Evolutionary conservation across 2,113 vertebrate species (phyloP), one percentile per base, ranked within the genome.

Genomic region (Gavia stellata): DNA sequence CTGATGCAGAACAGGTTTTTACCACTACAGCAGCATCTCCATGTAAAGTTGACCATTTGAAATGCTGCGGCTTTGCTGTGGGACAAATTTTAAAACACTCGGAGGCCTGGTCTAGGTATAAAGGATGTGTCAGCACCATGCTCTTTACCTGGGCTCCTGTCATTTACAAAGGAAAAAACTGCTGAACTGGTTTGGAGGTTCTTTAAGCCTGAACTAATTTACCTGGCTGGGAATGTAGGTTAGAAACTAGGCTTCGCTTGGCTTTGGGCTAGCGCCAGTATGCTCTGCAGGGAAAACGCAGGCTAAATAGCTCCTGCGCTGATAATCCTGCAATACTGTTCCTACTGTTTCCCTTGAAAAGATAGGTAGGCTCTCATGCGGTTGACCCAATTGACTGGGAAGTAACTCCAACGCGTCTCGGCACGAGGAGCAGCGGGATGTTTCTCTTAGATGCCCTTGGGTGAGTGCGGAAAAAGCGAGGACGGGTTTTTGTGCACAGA

Each of bases 201-300:
- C 85, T 95, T 52, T 50, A 91, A 91, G 70, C 88, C 84, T 88
- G 88, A 78, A 81, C 88, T 95, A 77, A 88, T 95, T 93, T 91
- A 95, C 88, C 94, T 88, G 84, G 12, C 80, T 85, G 92, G 80
- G 68, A 93, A 95, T 95, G 80, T 93, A 91, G 94, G 94, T 93
- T 95, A 91, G 91, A 93, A 95, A 93, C 80, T 88, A 91, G 94
- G 94, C 91, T 93, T 93, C 1, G 33, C 73, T 93, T 90, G 87
- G 78, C 91, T 93, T 86, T 95, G 91, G 94, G 94, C 88, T 88
- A 72, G 81, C 2, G 84, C 94, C 94, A 95, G 59, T 6, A 3
- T 0, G 10, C 74, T 93, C 91, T 49, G 1, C 70, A 45, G 94
- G 88, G 91, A 88, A 45, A 85, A 88, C 3, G 13, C 63, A 16